Evolutionary conservation across 1,140 invertebrate genomes (phyloP).

Genomic region (Trichomalopsis sarcophagae): DNA sequence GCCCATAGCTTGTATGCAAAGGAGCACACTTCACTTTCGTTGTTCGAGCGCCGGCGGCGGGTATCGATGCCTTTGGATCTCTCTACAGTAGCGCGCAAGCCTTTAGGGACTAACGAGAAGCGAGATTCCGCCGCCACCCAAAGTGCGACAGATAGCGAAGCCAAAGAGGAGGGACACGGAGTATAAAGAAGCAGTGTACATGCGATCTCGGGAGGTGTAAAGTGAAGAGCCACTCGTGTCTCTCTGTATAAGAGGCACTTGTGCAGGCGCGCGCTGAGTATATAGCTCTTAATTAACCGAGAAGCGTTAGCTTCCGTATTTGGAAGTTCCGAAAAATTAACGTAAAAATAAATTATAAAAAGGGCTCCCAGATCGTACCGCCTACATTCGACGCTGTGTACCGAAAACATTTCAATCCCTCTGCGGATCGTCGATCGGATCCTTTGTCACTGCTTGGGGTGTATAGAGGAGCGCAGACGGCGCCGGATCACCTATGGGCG

Average conservation of each 20-base stretch:
- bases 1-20: constrained; percentile 48
- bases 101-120: constrained; percentile 64
- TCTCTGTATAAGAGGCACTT: constrained; percentile 37
- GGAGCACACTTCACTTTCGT: constrained; percentile 45
- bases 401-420: constrained; percentile 50
- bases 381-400: constrained; percentile 9
- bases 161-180: constrained; percentile 14
- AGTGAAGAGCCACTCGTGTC: constrained; percentile 50
- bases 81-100: constrained; percentile 32
- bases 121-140: constrained; percentile 65
- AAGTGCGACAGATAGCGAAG: constrained; percentile 52
- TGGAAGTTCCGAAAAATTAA: too few species aligned
- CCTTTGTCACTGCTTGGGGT: not conserved
- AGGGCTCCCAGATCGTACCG: not conserved
- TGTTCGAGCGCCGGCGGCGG: constrained; percentile 50
- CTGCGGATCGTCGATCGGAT: not conserved
- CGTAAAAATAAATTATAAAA: too few species aligned
- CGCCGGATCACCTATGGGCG: not conserved
- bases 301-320: not conserved
- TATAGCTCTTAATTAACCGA: constrained; percentile 40
- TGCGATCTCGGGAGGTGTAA: constrained; percentile 42
- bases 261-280: not conserved
- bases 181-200: not conserved
- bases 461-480: not conserved
- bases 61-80: constrained; percentile 64